Percentiles rank a stretch among this genome's conserved stretches.
These are phyloP conservation scores for Palaemon carinicauda DNA, from an alignment of 1,140 invertebrate genomes.

Conservation along the genomic window DNA sequence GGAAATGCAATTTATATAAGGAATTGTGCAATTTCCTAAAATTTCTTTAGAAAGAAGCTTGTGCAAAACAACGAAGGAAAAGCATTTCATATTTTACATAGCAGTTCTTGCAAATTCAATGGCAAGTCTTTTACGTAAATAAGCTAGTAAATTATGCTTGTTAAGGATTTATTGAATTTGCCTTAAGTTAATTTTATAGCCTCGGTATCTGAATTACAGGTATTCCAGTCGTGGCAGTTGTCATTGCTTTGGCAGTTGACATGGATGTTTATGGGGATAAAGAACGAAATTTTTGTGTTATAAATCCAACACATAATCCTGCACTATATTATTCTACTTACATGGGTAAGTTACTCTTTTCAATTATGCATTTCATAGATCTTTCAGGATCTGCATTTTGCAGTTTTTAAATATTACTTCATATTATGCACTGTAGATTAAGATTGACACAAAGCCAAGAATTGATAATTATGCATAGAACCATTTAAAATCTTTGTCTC, in stretches of 20 bases:
- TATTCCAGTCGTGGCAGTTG: constrained; percentile 26
- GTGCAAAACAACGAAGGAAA: too few species aligned
- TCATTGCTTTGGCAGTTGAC: constrained; percentile 19
- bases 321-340: constrained; percentile 66
- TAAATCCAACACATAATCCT: constrained; percentile 57
- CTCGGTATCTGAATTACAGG: not conserved
- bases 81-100: not conserved
- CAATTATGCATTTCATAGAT: too few species aligned
- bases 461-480: too few species aligned
- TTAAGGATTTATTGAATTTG: too few species aligned
- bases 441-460: not conserved
- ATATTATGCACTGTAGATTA: not conserved
- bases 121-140: too few species aligned
- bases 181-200: not conserved
- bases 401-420: not conserved
- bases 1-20: not conserved
- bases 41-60: too few species aligned
- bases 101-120: too few species aligned
- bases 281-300: constrained; percentile 36
- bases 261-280: constrained; percentile 27
- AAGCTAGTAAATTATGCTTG: too few species aligned
- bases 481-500: not conserved
- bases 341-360: constrained; percentile 58
- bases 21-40: too few species aligned
- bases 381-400: too few species aligned